Evolutionary conservation across 2,888 invertebrate species (phyloP), one percentile per base, ranked within the genome.

Genomic region (Tipula lateralis): DNA sequence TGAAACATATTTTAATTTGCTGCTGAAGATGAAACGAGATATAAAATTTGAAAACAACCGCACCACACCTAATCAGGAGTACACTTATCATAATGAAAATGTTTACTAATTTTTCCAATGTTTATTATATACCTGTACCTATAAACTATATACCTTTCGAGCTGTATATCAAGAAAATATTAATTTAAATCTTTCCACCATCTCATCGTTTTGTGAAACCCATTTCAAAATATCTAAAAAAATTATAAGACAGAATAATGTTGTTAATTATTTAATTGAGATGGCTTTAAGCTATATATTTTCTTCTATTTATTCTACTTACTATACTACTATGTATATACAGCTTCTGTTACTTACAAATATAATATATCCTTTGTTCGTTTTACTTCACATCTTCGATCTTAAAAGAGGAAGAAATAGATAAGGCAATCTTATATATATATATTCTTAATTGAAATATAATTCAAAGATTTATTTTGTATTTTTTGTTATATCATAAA

Each of bases 201-300:
- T 24, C 66, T 66, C 66, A 66, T 9, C 66, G 66, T 66, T 24
- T 24, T 66, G 24, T 66, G 19, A 24, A 24, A 66, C 66, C 66
- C 66, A 66, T 66, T 66, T 66, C 66, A 66, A 66, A 50, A 66
- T 66, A 66, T 66, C 66, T 66, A 24, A 9, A 24, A n/a, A 66
- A 66, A 66, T 24, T 66, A 66, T 24, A 66, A 66, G 66, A 66
- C 66, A 66, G 66, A 9, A 66, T 66, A 66, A 66, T 66, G 24
- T 66, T 66, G 66, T 66, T 66, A 66, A 66, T 66, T 66, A 24
- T 66, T 66, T 66, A 66, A 66, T 66, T 66, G 66, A 66, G 66
- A 66, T 66, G 24, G 66, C 66, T 66, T 66, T 24, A 66, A 66
- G 66, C 24, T 66, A 66, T 24, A 66, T 24, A 24, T 66, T 24